Conservation (phyloP, 2,888 invertebrate genomes). For the Chloromyia formosa region DNA sequence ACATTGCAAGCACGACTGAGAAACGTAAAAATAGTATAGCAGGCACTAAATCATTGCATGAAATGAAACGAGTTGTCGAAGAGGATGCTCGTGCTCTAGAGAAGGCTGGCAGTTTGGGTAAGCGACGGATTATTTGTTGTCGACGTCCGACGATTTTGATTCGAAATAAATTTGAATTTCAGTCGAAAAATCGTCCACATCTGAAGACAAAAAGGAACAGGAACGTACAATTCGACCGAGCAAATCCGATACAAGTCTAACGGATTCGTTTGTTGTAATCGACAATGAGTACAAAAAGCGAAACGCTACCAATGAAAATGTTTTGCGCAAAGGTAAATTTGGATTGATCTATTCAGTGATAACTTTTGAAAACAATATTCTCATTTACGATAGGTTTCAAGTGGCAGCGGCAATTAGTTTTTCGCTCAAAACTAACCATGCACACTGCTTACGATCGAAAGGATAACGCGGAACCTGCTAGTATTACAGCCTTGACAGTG, state of each 20-base stretch:
- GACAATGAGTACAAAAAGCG: slow-evolving; percentile 62
- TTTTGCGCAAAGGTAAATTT: slow-evolving; percentile 60
- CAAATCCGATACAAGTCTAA: slow-evolving; percentile 90
- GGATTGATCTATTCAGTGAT: too few relatives aligned
- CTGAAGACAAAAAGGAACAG: slow-evolving; percentile 60
- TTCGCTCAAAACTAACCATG: slow-evolving; percentile 96
- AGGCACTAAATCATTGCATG: slow-evolving; percentile 62
- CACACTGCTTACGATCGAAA: slow-evolving; percentile 96
- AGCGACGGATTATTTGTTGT: background rate
- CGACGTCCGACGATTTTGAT: background rate
- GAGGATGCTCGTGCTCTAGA: slow-evolving; percentile 52
- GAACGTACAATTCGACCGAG: slow-evolving; percentile 80
- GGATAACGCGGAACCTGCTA: slow-evolving; percentile 96
- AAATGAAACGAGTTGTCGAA: slow-evolving; percentile 63
- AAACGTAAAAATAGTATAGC: slow-evolving; percentile 61
- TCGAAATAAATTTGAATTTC: slow-evolving; percentile 20
- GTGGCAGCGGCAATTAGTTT: slow-evolving; percentile 92
- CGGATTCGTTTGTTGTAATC: slow-evolving; percentile 88
- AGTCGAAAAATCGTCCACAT: slow-evolving; percentile 56
- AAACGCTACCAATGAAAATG: slow-evolving; percentile 56
- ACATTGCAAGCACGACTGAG: slow-evolving; percentile 49
- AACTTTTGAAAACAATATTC: background rate
- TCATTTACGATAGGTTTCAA: slow-evolving; percentile 70
- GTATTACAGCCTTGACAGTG: slow-evolving; percentile 92
- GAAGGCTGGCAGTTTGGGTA: slow-evolving; percentile 54